Conservation (phyloP, 2,113 vertebrate species). For the Crotalus horridus region DNA sequence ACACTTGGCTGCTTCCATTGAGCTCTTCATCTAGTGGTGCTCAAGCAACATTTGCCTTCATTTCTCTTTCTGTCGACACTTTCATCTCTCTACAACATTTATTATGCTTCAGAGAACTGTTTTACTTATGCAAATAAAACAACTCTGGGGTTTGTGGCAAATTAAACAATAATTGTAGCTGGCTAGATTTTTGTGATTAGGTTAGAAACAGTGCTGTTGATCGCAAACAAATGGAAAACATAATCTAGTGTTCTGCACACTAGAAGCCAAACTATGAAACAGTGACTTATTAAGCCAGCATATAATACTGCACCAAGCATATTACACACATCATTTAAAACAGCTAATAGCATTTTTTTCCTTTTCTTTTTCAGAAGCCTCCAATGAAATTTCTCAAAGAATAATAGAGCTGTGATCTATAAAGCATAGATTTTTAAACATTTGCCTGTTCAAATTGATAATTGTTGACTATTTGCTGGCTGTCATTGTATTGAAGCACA, state of each 20-base stretch:
- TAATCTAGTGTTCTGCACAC: slow-evolving; percentile 37
- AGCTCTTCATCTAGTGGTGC: slow-evolving; percentile 33
- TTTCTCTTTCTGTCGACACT: slow-evolving; percentile 39
- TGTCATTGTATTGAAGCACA: neutral
- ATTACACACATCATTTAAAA: slow-evolving; percentile 33
- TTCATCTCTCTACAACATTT: slow-evolving; percentile 39
- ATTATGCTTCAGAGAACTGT: slow-evolving; percentile 26
- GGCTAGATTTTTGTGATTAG: slow-evolving; percentile 44
- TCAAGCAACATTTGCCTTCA: slow-evolving; percentile 15
- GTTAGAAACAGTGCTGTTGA: slow-evolving; percentile 32
- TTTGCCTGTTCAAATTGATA: slow-evolving; percentile 8
- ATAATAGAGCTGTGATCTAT: slow-evolving; percentile 20
- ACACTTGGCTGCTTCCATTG: slow-evolving; percentile 32
- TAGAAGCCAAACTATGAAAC: slow-evolving; percentile 42
- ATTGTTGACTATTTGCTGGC: slow-evolving; percentile 21
- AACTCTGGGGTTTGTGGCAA: slow-evolving; percentile 11
- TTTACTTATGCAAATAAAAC: slow-evolving; percentile 38
- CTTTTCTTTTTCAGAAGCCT: slow-evolving; percentile 41
- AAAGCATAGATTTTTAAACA: slow-evolving; percentile 24
- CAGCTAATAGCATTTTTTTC: slow-evolving; percentile 20
- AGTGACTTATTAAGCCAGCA: slow-evolving; percentile 49
- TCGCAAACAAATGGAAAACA: slow-evolving; percentile 45
- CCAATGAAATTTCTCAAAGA: slow-evolving; percentile 38
- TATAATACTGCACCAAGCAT: slow-evolving; percentile 20
- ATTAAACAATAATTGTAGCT: slow-evolving; percentile 44